phyloP scores from a whole-genome alignment of 2,113 vertebrate species.

The Actenoides hombroni region DNA sequence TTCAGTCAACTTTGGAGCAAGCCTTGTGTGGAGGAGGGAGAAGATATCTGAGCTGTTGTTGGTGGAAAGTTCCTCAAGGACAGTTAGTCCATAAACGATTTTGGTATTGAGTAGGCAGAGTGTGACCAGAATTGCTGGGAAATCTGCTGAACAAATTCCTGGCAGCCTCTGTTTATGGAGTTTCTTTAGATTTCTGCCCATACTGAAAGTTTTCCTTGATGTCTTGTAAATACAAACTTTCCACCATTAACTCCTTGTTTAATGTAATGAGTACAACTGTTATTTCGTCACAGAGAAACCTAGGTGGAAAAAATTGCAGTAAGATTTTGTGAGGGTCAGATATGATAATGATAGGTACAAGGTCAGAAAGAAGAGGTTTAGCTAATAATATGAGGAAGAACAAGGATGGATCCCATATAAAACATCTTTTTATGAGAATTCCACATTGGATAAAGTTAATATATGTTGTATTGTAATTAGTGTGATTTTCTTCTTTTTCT shows the following conservation, averaged over 20 bases:
- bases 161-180: neutral
- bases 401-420: neutral
- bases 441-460: neutral
- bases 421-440: neutral
- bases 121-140: neutral
- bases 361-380: neutral
- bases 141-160: neutral
- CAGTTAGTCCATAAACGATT: neutral
- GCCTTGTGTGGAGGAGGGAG: neutral
- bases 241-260: neutral
- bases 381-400: neutral
- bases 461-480: neutral
- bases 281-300: neutral
- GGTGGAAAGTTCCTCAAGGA: neutral
- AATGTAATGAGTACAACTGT: neutral
- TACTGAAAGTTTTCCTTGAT: neutral
- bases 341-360: neutral
- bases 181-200: neutral
- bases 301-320: neutral
- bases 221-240: neutral
- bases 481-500: neutral
- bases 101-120: neutral
- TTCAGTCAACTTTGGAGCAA: neutral
- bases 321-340: neutral
- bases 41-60: neutral